Base-by-base conservation (phyloP, 2,113 vertebrate genomes). In the Perccottus glenii region DNA sequence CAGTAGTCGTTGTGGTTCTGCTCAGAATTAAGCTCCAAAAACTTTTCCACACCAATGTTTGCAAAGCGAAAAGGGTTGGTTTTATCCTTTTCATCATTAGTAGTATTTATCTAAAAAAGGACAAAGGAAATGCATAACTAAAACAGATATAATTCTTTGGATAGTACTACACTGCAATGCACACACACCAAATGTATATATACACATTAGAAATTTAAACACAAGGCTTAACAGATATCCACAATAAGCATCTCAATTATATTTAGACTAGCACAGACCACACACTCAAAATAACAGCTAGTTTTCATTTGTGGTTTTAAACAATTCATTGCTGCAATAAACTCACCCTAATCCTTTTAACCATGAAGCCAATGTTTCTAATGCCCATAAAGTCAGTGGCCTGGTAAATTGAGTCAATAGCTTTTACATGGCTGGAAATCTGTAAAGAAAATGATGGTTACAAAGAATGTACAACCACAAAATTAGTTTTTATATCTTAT, bases 391-490 rank as follows among this genome's bases (percentile, higher is more conserved):
- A 99, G 89, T 99, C 95, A 44, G 98, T 98, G 72, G 85, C 91
- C 89, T 98, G 95, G 88, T 98, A 99, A 90, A 99, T 96, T 42
- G 95, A 93, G 89, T 98, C 93, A 62, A 99, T 97, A 0, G 98
- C 97, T 89, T 98, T 99, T 11, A 99, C 96, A 0, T 99, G 98
- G 86, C 96, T 98, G 85, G 98, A 98, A 80, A 99, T 99, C 98
- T 99, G 87, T n/a, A 50, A 44, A 56, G 47, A 70, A 50, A 62
- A 19, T 11, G 4, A 63, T n/a, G 4, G 1, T 0, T 9, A 64
- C 16, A 52, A 58, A 73, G 63, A 4, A n/a, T 5, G 36, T 9
- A 36, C 14, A 9, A 55, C 32, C 19, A 51, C 5, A 32, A 4
- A 50, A 33, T 52, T 33, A 6, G 50, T 52, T 51, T 55, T 5